Evolutionary conservation across 1,140 invertebrate species (phyloP), one percentile per base, ranked within the genome.

Genomic region (Epicauta chinensis): DNA sequence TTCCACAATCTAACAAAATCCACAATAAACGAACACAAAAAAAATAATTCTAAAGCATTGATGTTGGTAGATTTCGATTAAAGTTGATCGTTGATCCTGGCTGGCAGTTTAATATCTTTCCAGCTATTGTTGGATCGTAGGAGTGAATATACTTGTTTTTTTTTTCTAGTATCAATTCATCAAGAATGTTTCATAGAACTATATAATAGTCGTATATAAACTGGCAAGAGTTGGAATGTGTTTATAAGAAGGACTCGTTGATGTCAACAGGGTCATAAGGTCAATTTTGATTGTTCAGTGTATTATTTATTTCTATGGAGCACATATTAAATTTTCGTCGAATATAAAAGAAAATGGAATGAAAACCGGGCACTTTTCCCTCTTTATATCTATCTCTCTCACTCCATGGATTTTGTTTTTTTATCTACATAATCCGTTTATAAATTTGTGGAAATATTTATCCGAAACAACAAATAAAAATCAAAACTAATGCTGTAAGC

Each of bases 151-250:
- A n/a, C n/a, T n/a, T 23, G 4, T 23, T 53, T 53, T 53, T 42
- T 53, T 45, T 34, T 42, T 45, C 34, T 23, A 23, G 23, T 23
- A 23, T 53, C 51, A 42, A 53, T 53, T 53, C 51, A 53, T 53
- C 51, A 53, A 29, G 17, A 42, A 30, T 17, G 10, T 43, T 51
- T 41, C 7, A 23, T 23, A 7, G 23, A 23, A 23, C 23, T 51
- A 39, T 31, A 51, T 32, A 42, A 34, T 13, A 34, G 49, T 31
- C 43, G 38, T 31, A n/a, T n/a, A n/a, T n/a, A n/a, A n/a, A n/a
- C n/a, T n/a, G n/a, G n/a, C n/a, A n/a, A n/a, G n/a, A n/a, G n/a
- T n/a, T n/a, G n/a, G n/a, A n/a, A n/a, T n/a, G 50, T 43, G 17
- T 43, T 51, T 43, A 43, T 43, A 40, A 41, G 29, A 51, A 42